These are phyloP conservation scores for Poicephalus gulielmi DNA, from an alignment of 2,113 vertebrate genomes.

Conservation along the genomic window DNA sequence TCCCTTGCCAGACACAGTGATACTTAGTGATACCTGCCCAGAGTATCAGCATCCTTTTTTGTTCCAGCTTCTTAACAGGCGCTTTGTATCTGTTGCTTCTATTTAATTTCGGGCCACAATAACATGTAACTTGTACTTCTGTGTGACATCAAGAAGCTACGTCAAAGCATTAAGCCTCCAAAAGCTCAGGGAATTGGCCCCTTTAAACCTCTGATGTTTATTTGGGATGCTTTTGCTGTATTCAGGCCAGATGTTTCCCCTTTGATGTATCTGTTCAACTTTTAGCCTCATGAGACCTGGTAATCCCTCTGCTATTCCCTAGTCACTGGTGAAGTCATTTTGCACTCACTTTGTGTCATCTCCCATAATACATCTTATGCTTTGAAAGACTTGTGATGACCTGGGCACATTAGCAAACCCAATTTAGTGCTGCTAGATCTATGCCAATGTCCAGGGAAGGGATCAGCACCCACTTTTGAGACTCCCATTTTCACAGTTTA, in stretches of 20 bases:
- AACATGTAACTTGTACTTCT: not conserved
- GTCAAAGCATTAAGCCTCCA: not conserved
- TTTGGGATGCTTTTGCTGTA: not conserved
- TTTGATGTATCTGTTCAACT: not conserved
- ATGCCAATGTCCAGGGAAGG: not conserved
- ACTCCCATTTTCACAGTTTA: fast-evolving
- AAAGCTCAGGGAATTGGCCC: not conserved
- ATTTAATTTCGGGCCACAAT: not conserved
- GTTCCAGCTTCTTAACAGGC: not conserved
- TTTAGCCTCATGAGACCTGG: not conserved
- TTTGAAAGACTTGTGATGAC: not conserved
- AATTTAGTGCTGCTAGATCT: not conserved
- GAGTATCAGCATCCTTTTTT: not conserved
- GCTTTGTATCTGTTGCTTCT: not conserved
- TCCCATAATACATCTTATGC: not conserved
- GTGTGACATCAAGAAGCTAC: not conserved
- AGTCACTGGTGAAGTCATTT: not conserved
- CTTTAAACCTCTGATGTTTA: not conserved
- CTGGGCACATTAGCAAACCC: not conserved
- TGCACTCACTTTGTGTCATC: not conserved
- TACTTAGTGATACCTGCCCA: not conserved
- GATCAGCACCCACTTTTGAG: not conserved
- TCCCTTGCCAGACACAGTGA: not conserved
- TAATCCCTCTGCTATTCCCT: not conserved
- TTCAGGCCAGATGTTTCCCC: not conserved